phyloP scores from a whole-genome alignment of 1,140 invertebrate genomes.

The Magallana ariakensis region DNA sequence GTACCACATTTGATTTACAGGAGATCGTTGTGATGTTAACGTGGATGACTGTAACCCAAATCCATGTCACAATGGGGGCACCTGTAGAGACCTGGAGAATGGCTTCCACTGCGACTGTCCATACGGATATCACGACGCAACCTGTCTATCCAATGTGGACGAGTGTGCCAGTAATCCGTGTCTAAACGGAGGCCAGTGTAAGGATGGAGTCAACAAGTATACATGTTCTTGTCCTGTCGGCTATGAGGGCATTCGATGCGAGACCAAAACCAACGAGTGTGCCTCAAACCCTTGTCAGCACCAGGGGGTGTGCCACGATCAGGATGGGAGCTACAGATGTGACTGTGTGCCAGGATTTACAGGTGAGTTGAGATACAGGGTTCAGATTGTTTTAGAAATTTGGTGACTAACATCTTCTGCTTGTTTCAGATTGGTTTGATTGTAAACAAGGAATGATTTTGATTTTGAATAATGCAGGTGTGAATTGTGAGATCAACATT shows the following conservation, averaged over 20 bases:
- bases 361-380: not conserved
- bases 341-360: slow-evolving; percentile 86
- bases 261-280: slow-evolving; percentile 82
- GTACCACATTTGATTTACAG: not conserved
- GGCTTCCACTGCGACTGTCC: slow-evolving; percentile 87
- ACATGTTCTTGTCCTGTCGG: slow-evolving; percentile 67
- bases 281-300: slow-evolving; percentile 76
- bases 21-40: slow-evolving; percentile 90
- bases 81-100: slow-evolving; percentile 88
- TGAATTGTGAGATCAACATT: slow-evolving; percentile 86
- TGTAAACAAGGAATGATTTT: no score
- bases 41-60: slow-evolving; percentile 90
- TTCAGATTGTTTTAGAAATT: no score
- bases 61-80: slow-evolving; percentile 90
- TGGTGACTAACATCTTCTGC: no score
- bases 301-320: slow-evolving; percentile 68
- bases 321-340: slow-evolving; percentile 69
- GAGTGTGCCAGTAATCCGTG: slow-evolving; percentile 95
- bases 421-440: no score
- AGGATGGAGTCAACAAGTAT: slow-evolving; percentile 83
- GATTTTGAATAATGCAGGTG: slow-evolving; percentile 81
- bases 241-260: slow-evolving; percentile 7
- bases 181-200: slow-evolving; percentile 92
- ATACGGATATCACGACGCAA: slow-evolving; percentile 80
- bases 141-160: slow-evolving; percentile 56